Evolutionary conservation across 2,797 vertebrate genomes (phyloP).

Genomic region (Aplochiton taeniatus): DNA sequence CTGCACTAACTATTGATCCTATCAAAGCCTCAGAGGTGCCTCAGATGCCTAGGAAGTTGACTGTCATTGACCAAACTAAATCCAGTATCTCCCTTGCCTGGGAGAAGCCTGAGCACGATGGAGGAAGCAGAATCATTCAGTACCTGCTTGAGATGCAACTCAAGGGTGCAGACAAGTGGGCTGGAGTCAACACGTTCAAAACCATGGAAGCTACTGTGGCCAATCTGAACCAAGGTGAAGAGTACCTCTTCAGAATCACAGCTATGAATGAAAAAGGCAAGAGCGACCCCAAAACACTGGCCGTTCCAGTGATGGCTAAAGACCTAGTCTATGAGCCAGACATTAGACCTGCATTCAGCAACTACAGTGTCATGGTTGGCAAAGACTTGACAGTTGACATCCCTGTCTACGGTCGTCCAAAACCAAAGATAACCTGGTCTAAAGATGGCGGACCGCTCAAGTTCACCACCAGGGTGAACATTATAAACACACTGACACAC

Average conservation of each 20-base stretch:
- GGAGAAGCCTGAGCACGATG: constrained; percentile 96
- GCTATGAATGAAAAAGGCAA: constrained; percentile 98
- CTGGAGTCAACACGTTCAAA: constrained; percentile 90
- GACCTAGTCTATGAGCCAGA: constrained; percentile 96
- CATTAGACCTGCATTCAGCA: constrained; percentile 90
- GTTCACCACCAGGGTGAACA: constrained; percentile 93
- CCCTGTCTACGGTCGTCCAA: constrained; percentile 92
- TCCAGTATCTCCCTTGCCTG: constrained; percentile 93
- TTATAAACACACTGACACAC: constrained; percentile 77
- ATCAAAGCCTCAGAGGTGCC: constrained; percentile 97
- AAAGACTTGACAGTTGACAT: constrained; percentile 92
- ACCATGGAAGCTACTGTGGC: constrained; percentile 86
- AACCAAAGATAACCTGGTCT: constrained; percentile 88
- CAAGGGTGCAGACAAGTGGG: constrained; percentile 94
- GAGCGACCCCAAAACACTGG: constrained; percentile 93
- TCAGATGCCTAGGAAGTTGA: constrained; percentile 92
- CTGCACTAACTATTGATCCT: constrained; percentile 86
- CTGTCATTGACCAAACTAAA: constrained; percentile 93
- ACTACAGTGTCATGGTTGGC: constrained; percentile 90
- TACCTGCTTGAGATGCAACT: constrained; percentile 96
- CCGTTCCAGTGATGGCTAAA: constrained; percentile 92
- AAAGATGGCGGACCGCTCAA: constrained; percentile 90
- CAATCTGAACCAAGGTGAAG: constrained; percentile 91
- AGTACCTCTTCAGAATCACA: constrained; percentile 94
- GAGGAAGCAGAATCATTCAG: constrained; percentile 94